phyloP scores from a whole-genome alignment of 2,113 vertebrate genomes.

The Falco punctatus region DNA sequence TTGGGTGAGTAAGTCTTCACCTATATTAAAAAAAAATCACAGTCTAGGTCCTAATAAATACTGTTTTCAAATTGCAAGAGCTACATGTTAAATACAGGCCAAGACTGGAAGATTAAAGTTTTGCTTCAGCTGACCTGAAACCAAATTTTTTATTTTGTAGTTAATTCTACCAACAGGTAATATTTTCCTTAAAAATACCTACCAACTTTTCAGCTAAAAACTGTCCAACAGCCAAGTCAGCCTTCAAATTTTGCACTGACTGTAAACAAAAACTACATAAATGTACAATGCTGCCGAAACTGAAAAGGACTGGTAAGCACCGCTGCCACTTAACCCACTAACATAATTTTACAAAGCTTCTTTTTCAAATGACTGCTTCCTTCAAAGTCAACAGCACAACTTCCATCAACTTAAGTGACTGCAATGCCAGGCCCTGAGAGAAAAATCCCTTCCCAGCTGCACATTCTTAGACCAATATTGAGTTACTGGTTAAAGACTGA shows the following conservation, averaged over 20 bases:
- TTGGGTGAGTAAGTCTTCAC: not conserved
- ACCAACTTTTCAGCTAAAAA: not conserved
- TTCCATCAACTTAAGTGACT: not conserved
- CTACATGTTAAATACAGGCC: not conserved
- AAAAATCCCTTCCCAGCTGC: not conserved
- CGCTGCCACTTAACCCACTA: not conserved
- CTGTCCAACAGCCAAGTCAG: not conserved
- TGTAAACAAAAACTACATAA: conserved; percentile 6
- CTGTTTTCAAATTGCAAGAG: not conserved
- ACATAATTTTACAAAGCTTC: not conserved
- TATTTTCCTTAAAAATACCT: not conserved
- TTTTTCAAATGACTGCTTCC: not conserved
- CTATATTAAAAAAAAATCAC: not conserved
- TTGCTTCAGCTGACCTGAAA: not conserved
- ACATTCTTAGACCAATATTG: not conserved
- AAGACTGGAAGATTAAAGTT: conserved; percentile 4
- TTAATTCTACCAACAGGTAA: not conserved
- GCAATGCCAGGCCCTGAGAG: not conserved
- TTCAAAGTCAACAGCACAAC: not conserved
- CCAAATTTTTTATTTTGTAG: not conserved
- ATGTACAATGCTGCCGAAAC: not conserved
- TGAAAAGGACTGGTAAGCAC: not conserved
- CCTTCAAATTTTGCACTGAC: not conserved
- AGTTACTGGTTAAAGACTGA: not conserved
- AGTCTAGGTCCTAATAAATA: conserved; percentile 20